Conservation (phyloP, 1,140 invertebrate genomes). For the Meloidogyne floridensis region DNA sequence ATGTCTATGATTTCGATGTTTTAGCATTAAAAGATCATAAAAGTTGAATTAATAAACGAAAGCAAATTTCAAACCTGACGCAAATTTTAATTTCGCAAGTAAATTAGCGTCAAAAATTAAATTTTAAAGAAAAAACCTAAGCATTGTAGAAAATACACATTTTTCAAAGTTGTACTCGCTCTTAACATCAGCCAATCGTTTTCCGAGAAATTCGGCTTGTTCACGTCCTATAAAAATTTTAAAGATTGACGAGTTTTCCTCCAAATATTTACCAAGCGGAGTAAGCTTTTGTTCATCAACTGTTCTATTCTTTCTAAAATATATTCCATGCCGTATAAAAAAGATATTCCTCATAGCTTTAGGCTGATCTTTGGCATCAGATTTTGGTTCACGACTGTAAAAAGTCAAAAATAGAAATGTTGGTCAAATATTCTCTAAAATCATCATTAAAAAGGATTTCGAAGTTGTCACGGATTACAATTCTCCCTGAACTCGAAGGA, state of each 20-base stretch:
- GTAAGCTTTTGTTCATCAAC: too few relatives aligned
- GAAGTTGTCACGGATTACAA: too few relatives aligned
- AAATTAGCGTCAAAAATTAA: not conserved
- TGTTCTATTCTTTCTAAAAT: conserved; percentile 25
- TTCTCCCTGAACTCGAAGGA: too few relatives aligned
- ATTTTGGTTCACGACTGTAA: conserved; percentile 54
- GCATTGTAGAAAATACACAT: conserved; percentile 79
- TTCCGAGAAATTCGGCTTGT: conserved; percentile 55
- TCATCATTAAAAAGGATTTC: too few relatives aligned
- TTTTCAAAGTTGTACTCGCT: conserved; percentile 48
- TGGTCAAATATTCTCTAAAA: too few relatives aligned
- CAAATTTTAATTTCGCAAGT: too few relatives aligned
- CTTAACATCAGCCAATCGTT: conserved; percentile 47
- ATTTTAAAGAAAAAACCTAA: conserved; percentile 47
- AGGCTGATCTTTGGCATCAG: conserved; percentile 65
- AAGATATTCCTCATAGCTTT: conserved; percentile 78
- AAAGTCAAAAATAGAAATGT: conserved; percentile 52
- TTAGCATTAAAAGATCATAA: too few relatives aligned
- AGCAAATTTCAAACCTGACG: too few relatives aligned
- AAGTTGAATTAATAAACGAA: too few relatives aligned
- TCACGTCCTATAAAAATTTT: conserved; percentile 51
- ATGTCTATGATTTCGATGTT: too few relatives aligned
- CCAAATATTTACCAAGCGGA: too few relatives aligned
- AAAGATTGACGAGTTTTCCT: not conserved
- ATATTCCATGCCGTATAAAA: conserved; percentile 17